These are phyloP conservation scores for Macaria liturata DNA, from an alignment of 2,888 invertebrate species.

Conservation along the genomic window DNA sequence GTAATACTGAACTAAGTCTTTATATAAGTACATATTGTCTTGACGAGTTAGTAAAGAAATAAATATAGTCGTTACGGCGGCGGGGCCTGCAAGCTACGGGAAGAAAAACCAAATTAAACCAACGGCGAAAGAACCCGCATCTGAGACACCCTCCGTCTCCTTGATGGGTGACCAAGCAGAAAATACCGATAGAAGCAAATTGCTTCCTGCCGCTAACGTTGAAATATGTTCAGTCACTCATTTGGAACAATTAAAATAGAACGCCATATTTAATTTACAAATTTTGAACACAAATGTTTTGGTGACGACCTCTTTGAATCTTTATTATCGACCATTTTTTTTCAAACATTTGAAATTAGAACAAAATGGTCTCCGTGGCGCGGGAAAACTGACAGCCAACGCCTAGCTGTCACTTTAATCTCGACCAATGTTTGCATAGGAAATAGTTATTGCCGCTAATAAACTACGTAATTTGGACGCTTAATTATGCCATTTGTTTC, in stretches of 20 bases:
- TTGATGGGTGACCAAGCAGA: slow-evolving; percentile 60
- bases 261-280: background rate
- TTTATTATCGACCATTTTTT: too few species aligned
- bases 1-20: too few species aligned
- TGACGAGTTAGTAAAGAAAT: background rate
- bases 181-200: slow-evolving; percentile 47
- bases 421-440: too few species aligned
- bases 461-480: too few species aligned
- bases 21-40: background rate
- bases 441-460: too few species aligned
- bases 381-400: too few species aligned
- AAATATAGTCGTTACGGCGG: slow-evolving; percentile 16
- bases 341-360: too few species aligned
- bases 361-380: too few species aligned
- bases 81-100: background rate
- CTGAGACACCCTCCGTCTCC: slow-evolving; percentile 37
- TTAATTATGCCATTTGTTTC: too few species aligned
- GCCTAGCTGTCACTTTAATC: too few species aligned
- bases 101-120: slow-evolving; percentile 25
- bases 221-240: slow-evolving; percentile 48
- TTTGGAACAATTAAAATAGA: slow-evolving; percentile 41
- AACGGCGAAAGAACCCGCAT: slow-evolving; percentile 21
- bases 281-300: slow-evolving; percentile 35
- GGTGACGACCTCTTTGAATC: too few species aligned
- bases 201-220: slow-evolving; percentile 47